Percentiles rank a stretch among this genome's conserved stretches.
Evolutionary conservation across 2,113 vertebrate genomes (phyloP).

Genomic region (Poeciliopsis turrubarensis): DNA sequence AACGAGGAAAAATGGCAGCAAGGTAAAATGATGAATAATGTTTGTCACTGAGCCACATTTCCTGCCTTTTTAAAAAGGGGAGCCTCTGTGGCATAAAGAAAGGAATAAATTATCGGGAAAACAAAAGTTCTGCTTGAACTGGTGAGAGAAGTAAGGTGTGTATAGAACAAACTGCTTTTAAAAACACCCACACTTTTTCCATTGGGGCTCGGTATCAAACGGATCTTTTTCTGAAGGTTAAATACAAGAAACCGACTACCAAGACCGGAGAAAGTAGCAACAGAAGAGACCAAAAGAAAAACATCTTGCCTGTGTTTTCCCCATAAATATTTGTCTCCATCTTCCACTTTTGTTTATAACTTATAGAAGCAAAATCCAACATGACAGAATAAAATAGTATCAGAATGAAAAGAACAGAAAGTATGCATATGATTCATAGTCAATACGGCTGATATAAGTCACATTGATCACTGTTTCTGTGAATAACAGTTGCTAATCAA

Average conservation of each 20-base stretch:
- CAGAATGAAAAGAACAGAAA: neutral
- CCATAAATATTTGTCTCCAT: neutral
- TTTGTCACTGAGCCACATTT: neutral
- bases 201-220: neutral
- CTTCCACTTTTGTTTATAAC: neutral
- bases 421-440: constrained; percentile 10
- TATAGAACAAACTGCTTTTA: neutral
- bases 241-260: constrained; percentile 6
- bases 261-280: neutral
- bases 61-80: neutral
- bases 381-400: neutral
- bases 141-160: neutral
- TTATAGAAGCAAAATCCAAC: neutral
- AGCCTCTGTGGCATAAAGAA: neutral
- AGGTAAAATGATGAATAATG: constrained; percentile 1
- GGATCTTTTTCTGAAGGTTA: neutral
- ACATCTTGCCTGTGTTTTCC: neutral
- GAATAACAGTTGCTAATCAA: neutral
- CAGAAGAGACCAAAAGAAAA: neutral
- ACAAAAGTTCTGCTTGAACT: neutral
- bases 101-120: neutral
- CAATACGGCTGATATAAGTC: constrained; percentile 26
- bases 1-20: neutral
- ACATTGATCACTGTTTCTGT: constrained; percentile 36
- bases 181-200: neutral